These are phyloP conservation scores for Heliconius hewitsoni DNA, from an alignment of 1,140 invertebrate species.

Conservation along the genomic window DNA sequence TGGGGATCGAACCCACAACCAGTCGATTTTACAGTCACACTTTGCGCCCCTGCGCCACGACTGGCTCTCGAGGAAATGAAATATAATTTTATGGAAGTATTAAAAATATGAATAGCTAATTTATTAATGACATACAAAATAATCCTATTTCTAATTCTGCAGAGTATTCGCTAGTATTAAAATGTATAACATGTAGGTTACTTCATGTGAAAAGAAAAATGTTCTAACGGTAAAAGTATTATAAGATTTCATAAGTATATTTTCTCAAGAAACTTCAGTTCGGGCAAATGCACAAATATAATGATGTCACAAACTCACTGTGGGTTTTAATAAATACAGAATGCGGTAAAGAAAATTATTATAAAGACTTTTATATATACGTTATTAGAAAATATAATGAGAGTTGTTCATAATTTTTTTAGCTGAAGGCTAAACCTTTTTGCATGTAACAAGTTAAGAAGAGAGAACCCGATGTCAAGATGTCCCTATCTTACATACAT, in stretches of 20 bases:
- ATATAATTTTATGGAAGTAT: no score
- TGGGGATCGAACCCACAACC: no score
- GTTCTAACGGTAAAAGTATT: background rate
- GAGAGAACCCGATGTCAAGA: no score
- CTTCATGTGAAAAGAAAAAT: background rate
- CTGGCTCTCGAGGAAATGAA: no score
- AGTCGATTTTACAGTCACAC: no score
- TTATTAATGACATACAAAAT: background rate
- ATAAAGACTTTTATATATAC: background rate
- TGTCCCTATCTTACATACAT: no score
- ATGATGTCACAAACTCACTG: background rate
- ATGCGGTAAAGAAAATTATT: background rate
- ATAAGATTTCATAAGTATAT: background rate
- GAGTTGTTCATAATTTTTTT: no score
- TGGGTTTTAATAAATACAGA: background rate
- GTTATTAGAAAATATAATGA: background rate
- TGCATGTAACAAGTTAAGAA: no score
- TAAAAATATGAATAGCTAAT: no score
- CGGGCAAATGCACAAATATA: conserved; percentile 9
- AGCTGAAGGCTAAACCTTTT: no score
- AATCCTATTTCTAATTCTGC: background rate
- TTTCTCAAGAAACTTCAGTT: conserved; percentile 6
- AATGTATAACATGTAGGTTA: background rate
- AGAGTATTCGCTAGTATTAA: background rate
- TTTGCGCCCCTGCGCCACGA: no score